A percentile compares a stretch with the other conserved stretches of the same genome.
phyloP scores from a whole-genome alignment of 2,113 vertebrate genomes.

The Patagioenas fasciata region DNA sequence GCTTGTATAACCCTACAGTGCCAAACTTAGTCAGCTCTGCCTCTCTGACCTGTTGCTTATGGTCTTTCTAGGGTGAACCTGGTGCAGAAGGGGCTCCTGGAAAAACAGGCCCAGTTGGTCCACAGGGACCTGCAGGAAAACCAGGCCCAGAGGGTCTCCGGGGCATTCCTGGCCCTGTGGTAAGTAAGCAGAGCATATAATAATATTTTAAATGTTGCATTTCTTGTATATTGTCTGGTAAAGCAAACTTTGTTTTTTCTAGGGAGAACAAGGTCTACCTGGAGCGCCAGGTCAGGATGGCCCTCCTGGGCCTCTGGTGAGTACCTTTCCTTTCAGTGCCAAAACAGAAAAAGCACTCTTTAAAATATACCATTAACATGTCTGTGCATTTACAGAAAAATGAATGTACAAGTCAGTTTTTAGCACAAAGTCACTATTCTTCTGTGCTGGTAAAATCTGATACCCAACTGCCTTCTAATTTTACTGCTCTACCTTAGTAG shows the following conservation, averaged over 20 bases:
- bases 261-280: conserved; percentile 98
- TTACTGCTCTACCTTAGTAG: not conserved
- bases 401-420: not conserved
- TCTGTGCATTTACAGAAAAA: not conserved
- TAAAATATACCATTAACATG: not conserved
- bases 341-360: not conserved
- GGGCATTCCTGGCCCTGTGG: conserved; percentile 95
- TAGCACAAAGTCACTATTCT: not conserved
- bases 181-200: conserved; percentile 67
- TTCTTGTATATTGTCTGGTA: not conserved
- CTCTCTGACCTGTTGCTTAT: not conserved
- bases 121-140: conserved; percentile 93
- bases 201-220: not conserved
- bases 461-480: not conserved
- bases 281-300: conserved; percentile 94
- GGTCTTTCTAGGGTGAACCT: conserved; percentile 84
- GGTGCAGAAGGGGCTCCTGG: conserved; percentile 92
- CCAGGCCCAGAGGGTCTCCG: conserved; percentile 93
- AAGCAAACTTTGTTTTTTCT: not conserved
- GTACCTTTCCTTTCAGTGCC: conserved; percentile 19
- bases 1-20: not conserved
- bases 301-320: conserved; percentile 94
- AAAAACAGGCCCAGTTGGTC: conserved; percentile 95
- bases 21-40: not conserved
- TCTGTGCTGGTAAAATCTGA: not conserved